These are phyloP conservation scores for Ypsolopha scabrella DNA, from an alignment of 2,888 invertebrate species.

Conservation along the genomic window DNA sequence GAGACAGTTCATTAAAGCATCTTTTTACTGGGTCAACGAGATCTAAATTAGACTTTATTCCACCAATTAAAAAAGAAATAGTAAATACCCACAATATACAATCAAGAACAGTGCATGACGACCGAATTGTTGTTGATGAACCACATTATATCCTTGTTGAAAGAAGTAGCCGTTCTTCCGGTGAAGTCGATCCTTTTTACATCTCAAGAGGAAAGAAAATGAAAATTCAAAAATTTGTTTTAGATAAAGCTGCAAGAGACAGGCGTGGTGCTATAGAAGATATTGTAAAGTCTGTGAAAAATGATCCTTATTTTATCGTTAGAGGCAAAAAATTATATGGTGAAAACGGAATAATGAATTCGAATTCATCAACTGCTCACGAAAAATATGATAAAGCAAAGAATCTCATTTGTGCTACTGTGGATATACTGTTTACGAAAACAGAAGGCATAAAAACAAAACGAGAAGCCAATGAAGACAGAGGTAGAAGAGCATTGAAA, in stretches of 20 bases:
- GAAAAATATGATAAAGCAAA: slow-evolving; percentile 35
- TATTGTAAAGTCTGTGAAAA: slow-evolving; percentile 55
- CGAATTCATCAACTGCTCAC: slow-evolving; percentile 18
- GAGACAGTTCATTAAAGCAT: slow-evolving; percentile 31
- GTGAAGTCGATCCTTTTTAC: slow-evolving; percentile 49
- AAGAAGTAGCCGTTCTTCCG: slow-evolving; percentile 50
- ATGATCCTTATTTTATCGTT: slow-evolving; percentile 64
- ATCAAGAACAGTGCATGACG: slow-evolving; percentile 39
- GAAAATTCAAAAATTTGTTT: slow-evolving; percentile 19
- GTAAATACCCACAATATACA: slow-evolving; percentile 13
- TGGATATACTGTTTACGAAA: slow-evolving; percentile 28
- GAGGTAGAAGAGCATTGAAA: slow-evolving; percentile 49
- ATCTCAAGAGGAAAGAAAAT: slow-evolving; percentile 54
- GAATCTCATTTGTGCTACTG: slow-evolving; percentile 45
- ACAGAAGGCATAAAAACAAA: slow-evolving; percentile 29
- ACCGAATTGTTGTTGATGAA: slow-evolving; percentile 62
- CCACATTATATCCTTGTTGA: slow-evolving; percentile 65
- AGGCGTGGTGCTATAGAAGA: slow-evolving; percentile 48
- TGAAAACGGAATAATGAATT: slow-evolving; percentile 13
- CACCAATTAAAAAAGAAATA: not conserved
- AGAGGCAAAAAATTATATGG: slow-evolving; percentile 55
- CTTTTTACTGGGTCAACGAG: slow-evolving; percentile 26
- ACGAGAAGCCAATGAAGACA: slow-evolving; percentile 40
- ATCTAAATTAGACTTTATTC: not conserved
- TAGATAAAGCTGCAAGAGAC: slow-evolving; percentile 34